Base-by-base conservation (phyloP, 2,113 vertebrate genomes). In the Stomatorhinus ivindoensis region DNA sequence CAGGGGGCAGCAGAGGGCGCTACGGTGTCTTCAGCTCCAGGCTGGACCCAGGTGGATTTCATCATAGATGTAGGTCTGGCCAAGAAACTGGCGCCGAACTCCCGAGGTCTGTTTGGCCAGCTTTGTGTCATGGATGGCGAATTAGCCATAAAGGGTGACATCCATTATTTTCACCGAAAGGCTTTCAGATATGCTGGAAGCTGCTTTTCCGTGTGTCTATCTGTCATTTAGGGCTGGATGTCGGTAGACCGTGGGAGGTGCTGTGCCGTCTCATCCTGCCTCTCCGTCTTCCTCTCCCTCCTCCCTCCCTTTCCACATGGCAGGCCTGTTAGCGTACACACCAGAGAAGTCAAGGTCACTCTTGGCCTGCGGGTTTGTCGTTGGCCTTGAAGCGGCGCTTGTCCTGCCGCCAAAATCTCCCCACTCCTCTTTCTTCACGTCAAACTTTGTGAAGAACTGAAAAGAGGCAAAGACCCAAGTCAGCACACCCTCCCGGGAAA, bases 401-500 rank as follows among this genome's bases (percentile, higher is more conserved):
- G 91, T 92, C 87, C 88, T 90, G 90, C 89, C 88, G 92, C 91
- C 89, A 90, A 90, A 9, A 86, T 17, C 48, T 80, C 51, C 73
- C 48, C 35, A 5, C 10, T 89, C 65, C 76, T 50, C 87, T 47
- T 76, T 90, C 61, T 76, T 90, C 90, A 88, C 86, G 82, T 90
- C 89, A 58, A 88, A 89, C 89, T 92, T 89, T 91, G 90, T 91
- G 89, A 76, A 87, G 82, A 86, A 86, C 48, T 89, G 91, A 92
- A 90, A 87, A 82, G 87, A 91, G 89, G 65, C 91, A 93, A 94
- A 95, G 91, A 93, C 93, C 93, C 93, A 91, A 95, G 93, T 94
- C 94, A 95, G 94, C 92, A 85, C 65, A 80, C 92, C 95, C 94
- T 94, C 93, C 93, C 94, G 94, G 92, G 94, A 92, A 90, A 94